Conservation (phyloP, 2,888 invertebrate genomes). For the Azorinus chamasolen region DNA sequence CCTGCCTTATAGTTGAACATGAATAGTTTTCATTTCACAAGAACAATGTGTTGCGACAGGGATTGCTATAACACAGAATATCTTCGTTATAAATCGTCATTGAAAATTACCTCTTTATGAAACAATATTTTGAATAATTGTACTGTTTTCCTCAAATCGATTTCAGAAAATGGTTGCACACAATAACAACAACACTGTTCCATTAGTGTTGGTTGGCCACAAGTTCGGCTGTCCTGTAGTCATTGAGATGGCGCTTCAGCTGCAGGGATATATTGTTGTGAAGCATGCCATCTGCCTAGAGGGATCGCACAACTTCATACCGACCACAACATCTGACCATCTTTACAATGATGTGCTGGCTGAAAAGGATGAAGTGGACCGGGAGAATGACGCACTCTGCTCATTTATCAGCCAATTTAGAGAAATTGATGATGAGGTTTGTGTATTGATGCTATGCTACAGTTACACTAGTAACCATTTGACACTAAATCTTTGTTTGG, state of each 20-base stretch:
- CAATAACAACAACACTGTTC: conserved; percentile 92
- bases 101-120: too few species aligned
- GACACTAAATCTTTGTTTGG: too few species aligned
- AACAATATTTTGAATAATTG: too few species aligned
- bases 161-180: conserved; percentile 71
- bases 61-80: too few species aligned
- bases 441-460: too few species aligned
- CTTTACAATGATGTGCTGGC: conserved; percentile 6
- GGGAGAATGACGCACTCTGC: conserved; percentile 24
- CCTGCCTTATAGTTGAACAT: too few species aligned
- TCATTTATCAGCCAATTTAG: conserved; percentile 22
- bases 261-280: conserved; percentile 85
- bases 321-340: conserved; percentile 36
- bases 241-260: conserved; percentile 96
- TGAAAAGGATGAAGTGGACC: conserved; percentile 5
- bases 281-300: conserved; percentile 92
- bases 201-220: conserved; percentile 96
- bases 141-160: too few species aligned
- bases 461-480: too few species aligned
- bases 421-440: conserved; percentile 35
- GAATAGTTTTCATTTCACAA: too few species aligned
- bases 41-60: too few species aligned
- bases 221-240: conserved; percentile 98
- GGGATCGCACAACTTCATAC: conserved; percentile 89
- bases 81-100: too few species aligned